phyloP scores from a whole-genome alignment of 2,888 invertebrate genomes.

The Biston stratarius region DNA sequence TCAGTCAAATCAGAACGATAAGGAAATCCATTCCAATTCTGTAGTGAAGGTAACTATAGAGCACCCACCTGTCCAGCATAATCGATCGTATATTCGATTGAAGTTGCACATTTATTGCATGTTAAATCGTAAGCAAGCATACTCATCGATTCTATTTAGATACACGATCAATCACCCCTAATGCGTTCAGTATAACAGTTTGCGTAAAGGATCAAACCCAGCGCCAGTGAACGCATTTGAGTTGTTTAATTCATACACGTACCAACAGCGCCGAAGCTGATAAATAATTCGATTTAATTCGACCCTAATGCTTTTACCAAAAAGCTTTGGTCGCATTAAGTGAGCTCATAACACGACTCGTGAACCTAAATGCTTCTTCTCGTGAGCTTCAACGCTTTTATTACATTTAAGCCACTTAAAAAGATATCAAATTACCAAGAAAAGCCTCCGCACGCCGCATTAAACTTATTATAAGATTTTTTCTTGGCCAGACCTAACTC shows the following conservation, averaged over 20 bases:
- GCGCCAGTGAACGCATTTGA: conserved; percentile 7
- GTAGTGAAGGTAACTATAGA: no score
- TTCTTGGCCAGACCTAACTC: conserved; percentile 10
- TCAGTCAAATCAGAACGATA: no score
- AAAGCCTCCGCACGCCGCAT: conserved; percentile 23
- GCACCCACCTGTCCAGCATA: no score
- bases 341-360: conserved; percentile 11
- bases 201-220: conserved; percentile 32
- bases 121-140: conserved; percentile 8
- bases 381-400: conserved; percentile 19
- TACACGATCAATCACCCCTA: conserved; percentile 33
- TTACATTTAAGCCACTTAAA: conserved; percentile 40
- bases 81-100: background rate
- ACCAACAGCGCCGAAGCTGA: conserved; percentile 8
- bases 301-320: conserved; percentile 18
- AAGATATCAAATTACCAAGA: conserved; percentile 39
- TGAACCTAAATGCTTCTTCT: conserved; percentile 16
- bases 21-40: no score
- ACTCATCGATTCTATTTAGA: conserved; percentile 21
- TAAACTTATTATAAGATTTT: conserved; percentile 28
- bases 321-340: conserved; percentile 16
- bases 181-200: conserved; percentile 32
- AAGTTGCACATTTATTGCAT: conserved; percentile 9
- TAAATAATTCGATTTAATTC: conserved; percentile 31
- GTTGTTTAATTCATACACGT: conserved; percentile 21